Evolutionary conservation across 2,797 vertebrate species (phyloP).

Genomic region (Neomorphus geoffroyi): DNA sequence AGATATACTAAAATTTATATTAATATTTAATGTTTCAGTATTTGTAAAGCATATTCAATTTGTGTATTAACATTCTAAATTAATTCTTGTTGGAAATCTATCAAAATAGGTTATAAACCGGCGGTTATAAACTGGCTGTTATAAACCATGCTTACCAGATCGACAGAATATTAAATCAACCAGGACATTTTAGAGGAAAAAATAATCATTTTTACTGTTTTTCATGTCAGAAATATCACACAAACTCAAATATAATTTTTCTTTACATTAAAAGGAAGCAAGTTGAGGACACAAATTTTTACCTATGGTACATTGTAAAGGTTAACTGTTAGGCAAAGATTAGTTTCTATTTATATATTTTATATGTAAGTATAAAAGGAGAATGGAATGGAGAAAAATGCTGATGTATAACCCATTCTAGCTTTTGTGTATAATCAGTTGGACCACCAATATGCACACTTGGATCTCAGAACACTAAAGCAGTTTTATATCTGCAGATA

Average conservation of each 20-base stretch:
- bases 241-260: not conserved
- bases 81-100: not conserved
- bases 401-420: not conserved
- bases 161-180: not conserved
- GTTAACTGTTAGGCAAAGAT: not conserved
- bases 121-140: not conserved
- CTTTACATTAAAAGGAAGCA: not conserved
- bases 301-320: not conserved
- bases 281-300: not conserved
- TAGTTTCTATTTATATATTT: not conserved
- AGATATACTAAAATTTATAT: not conserved
- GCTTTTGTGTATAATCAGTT: not conserved
- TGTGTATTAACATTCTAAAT: not conserved
- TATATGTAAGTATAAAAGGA: not conserved
- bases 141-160: not conserved
- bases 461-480: not conserved
- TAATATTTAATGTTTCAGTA: not conserved
- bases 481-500: not conserved
- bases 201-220: not conserved
- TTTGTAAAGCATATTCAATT: not conserved
- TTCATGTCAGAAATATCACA: not conserved
- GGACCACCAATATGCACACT: rapidly evolving
- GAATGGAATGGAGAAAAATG: not conserved
- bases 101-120: not conserved
- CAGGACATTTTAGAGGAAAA: not conserved